Conservation (phyloP, 2,888 invertebrate species). For the Hylaea fasciaria region DNA sequence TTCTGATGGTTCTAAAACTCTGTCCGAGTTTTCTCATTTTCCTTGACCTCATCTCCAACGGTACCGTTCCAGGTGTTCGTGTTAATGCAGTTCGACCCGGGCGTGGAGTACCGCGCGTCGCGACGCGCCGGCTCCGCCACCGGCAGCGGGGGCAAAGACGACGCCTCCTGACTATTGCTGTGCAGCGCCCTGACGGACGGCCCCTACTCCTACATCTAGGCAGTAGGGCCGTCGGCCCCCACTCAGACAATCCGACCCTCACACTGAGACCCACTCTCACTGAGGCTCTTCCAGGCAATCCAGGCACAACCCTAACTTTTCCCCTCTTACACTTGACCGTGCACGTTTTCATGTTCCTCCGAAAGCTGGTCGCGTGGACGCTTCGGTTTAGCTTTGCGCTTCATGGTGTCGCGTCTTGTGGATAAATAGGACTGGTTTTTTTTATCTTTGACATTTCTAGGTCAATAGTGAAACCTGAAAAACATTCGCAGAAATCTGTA, state of each 20-base stretch:
- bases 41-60: too few species aligned
- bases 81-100: slow-evolving; percentile 99
- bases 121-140: slow-evolving; percentile 83
- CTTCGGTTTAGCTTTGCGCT: not conserved
- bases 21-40: too few species aligned
- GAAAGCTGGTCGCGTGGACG: not conserved
- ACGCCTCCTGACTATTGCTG: slow-evolving; percentile 99
- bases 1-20: too few species aligned
- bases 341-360: slow-evolving; percentile 1
- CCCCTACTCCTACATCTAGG: slow-evolving; percentile 96
- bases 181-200: slow-evolving; percentile 99
- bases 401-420: not conserved
- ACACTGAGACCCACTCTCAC: slow-evolving; percentile 19
- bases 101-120: slow-evolving; percentile 97
- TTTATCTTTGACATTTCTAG: not conserved
- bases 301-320: slow-evolving; percentile 2
- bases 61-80: slow-evolving; percentile 92
- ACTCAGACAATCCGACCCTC: slow-evolving; percentile 60
- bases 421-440: not conserved
- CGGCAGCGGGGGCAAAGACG: slow-evolving; percentile 88
- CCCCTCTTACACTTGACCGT: slow-evolving; percentile 4
- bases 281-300: slow-evolving; percentile 14
- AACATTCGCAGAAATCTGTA: too few species aligned
- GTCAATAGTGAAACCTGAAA: not conserved
- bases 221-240: slow-evolving; percentile 54